Evolutionary conservation across 2,113 vertebrate species (phyloP), one percentile per base, ranked within the genome.

Genomic region (Phodopus roborovskii): DNA sequence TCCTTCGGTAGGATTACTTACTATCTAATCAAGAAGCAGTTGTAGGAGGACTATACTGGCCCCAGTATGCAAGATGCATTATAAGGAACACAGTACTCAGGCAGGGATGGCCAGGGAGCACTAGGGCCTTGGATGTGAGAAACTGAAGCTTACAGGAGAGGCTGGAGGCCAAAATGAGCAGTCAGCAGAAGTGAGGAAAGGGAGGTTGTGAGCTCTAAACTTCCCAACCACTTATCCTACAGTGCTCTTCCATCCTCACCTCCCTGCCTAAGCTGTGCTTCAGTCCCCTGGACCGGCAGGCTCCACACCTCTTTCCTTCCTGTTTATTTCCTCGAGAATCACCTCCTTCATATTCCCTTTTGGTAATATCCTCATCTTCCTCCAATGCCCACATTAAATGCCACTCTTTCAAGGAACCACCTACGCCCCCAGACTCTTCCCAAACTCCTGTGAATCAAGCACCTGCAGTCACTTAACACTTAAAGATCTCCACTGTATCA

Each of bases 301-400:
- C 12, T 64, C 62, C 22, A 48, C 26, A 1, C 50, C 28, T 88
- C 19, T 53, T 33, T 94, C 19, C 75, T 86, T 74, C 10, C 62
- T 36, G 7, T 53, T 95, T 86, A 88, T 45, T 92, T 85, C 87
- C 70, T 68, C 53, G 22, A 7, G 3, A 92, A 75, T 58, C 19
- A 53, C 42, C 66, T 92, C 81, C 73, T 68, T 78, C 2, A 4
- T 42, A 58, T 0, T 42, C 10, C 42, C 13, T 36, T 86, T 66
- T 81, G 22, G 33, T 5, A 94, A 96, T 95, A 91, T 71, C 22
- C 28, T 88, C 62, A 28, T 33, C 45, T 90, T 89, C 73, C 24
- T 68, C 88, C 42, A 87, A 16, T 20, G 26, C 22, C 50, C 60
- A 48, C 90, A 79, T 39, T 75, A 95, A 94, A 62, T 77, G 62